Evolutionary conservation across 2,113 vertebrate genomes (phyloP).

Genomic region (Plecturocebus donacophilus): DNA sequence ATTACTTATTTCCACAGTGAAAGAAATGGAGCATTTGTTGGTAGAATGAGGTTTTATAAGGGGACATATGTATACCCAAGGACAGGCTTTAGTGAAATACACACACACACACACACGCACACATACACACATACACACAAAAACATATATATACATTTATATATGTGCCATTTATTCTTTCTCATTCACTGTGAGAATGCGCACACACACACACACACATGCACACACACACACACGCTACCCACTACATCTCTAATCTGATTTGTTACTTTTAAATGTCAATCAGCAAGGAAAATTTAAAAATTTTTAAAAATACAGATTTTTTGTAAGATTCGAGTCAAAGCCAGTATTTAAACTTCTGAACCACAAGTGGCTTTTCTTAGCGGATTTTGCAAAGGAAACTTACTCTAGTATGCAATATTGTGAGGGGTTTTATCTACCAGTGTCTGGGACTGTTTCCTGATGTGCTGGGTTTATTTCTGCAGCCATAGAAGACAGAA

Average conservation of each 20-base stretch:
- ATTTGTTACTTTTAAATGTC: background rate
- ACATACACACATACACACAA: background rate
- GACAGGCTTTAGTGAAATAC: background rate
- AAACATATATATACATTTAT: too few relatives aligned
- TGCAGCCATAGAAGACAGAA: background rate
- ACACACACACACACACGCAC: background rate
- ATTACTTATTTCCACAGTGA: too few relatives aligned
- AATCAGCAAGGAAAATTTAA: background rate
- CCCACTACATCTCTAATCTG: background rate
- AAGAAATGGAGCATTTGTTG: too few relatives aligned
- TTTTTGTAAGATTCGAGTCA: conserved; percentile 54
- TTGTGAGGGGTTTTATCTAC: background rate
- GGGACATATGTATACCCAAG: background rate
- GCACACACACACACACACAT: background rate
- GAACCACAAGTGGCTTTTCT: background rate
- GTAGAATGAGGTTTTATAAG: background rate
- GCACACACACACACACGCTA: background rate
- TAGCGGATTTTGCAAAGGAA: conserved; percentile 38
- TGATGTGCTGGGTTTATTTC: background rate
- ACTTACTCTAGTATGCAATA: background rate
- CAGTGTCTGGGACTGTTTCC: background rate
- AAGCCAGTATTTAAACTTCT: conserved; percentile 29
- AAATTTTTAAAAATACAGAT: conserved; percentile 49
- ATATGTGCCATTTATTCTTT: too few relatives aligned
- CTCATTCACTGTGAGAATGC: background rate